These are phyloP conservation scores for Heteronetta atricapilla DNA, from an alignment of 2,113 vertebrate species.

Conservation along the genomic window DNA sequence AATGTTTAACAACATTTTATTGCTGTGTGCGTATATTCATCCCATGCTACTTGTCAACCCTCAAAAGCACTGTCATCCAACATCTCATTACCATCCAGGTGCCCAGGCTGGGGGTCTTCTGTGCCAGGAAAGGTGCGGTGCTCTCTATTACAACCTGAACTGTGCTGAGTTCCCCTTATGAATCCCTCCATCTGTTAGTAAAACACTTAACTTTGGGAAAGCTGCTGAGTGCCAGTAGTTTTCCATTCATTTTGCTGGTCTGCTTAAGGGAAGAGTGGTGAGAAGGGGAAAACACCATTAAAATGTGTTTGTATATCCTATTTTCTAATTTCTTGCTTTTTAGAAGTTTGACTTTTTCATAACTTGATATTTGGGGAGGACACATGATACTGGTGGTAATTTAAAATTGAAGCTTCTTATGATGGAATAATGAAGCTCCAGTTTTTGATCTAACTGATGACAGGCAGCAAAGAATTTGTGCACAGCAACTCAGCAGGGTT, in stretches of 20 bases:
- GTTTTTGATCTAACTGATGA: neutral
- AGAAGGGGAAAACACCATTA: neutral
- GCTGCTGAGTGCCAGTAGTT: neutral
- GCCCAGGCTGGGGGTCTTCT: neutral
- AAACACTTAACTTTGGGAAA: neutral
- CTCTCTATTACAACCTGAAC: neutral
- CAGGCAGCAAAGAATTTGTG: neutral
- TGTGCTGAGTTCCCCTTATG: neutral
- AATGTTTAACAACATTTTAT: neutral
- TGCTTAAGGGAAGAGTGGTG: neutral
- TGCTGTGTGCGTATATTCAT: neutral
- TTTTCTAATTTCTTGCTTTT: neutral
- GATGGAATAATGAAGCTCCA: neutral
- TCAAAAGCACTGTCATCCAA: neutral
- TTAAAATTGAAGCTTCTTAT: neutral
- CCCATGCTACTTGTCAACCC: neutral
- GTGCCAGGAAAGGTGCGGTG: neutral
- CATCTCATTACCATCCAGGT: neutral
- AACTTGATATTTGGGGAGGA: neutral
- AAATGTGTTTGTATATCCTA: neutral
- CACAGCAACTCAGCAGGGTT: neutral
- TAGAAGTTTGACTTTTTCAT: neutral
- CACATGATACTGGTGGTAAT: neutral
- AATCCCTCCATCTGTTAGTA: neutral
- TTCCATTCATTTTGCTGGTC: neutral